Evolutionary conservation across 2,797 vertebrate genomes (phyloP), one percentile per base, ranked within the genome.

Genomic region (Emydoidea blandingii): DNA sequence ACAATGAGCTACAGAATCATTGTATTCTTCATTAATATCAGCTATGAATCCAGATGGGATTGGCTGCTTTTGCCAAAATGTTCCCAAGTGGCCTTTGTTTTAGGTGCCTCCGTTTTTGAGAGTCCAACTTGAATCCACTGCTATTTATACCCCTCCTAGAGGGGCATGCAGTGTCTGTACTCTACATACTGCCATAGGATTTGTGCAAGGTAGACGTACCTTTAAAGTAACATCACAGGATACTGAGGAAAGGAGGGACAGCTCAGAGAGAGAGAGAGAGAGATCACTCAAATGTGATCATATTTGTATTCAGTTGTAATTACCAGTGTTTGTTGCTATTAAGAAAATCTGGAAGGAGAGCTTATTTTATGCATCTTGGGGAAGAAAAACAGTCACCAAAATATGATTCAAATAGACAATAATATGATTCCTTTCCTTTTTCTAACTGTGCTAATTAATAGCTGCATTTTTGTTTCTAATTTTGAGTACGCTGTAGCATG

Each of bases 381-480:
- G 34, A 50, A 81, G 37, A 89, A 88, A 86, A 57, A 25, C 16
- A 86, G 79, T 29, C 5, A 25, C 81, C 62, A 29, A 91, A 49
- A 68, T 34, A 21, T 25, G 25, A 79, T 80, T 88, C 62, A 59
- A 89, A 87, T 14, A 91, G 37, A 11, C 79, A 94, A 89, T 2
- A 78, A 85, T 4, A n/a, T 27, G 76, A 5, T 34, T 50, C 44
- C 10, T 83, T 85, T 83, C 59, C 2, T 44, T 81, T 91, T 57
- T 52, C 78, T 65, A 12, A n/a, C 14, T 3, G 19, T 89, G 44
- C 47, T 79, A 90, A 86, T 34, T 86, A 1, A 2, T 47, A 19
- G 84, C 89, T 83, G 50, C 65, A 41, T n/a, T 84, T 89, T 68
- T 85, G 4, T 92, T 87, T 83, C 54, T 84, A 91, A 41, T 52